Evolutionary conservation across 1,140 invertebrate genomes (phyloP).

Genomic region (Nylanderia fulva): DNA sequence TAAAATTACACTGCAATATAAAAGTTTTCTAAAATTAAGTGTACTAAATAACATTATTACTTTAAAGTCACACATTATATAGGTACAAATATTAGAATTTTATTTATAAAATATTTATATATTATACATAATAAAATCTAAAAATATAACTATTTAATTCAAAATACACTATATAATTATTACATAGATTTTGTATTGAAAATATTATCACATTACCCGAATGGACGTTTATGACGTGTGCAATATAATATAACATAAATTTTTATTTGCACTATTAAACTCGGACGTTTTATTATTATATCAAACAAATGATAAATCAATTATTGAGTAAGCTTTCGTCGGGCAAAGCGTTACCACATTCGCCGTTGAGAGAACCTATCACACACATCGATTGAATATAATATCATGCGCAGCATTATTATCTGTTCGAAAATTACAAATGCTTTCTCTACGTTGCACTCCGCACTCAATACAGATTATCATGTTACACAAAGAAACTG

Average conservation of each 20-base stretch:
- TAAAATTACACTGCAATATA: background rate
- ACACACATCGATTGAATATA: conserved; percentile 13
- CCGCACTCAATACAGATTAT: conserved; percentile 42
- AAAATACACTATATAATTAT: background rate
- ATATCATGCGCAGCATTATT: conserved; percentile 13
- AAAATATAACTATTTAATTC: background rate
- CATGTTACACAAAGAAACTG: conserved; percentile 18
- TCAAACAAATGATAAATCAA: conserved; percentile 41
- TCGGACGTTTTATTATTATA: conserved; percentile 38
- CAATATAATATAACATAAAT: conserved; percentile 26
- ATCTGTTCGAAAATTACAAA: conserved; percentile 40
- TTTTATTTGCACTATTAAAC: conserved; percentile 32
- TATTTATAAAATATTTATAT: conserved; percentile 44
- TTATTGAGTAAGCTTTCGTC: conserved; percentile 31
- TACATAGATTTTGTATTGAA: background rate
- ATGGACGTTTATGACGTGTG: background rate
- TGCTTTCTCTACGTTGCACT: conserved; percentile 3
- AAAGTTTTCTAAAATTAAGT: background rate
- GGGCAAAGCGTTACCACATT: background rate
- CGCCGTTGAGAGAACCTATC: background rate
- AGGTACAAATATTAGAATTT: background rate
- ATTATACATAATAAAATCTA: background rate
- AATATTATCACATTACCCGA: background rate
- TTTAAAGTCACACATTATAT: background rate
- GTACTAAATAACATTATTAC: background rate